These are phyloP conservation scores for Thryonomys swinderianus DNA, from an alignment of 2,113 vertebrate genomes.

Conservation along the genomic window DNA sequence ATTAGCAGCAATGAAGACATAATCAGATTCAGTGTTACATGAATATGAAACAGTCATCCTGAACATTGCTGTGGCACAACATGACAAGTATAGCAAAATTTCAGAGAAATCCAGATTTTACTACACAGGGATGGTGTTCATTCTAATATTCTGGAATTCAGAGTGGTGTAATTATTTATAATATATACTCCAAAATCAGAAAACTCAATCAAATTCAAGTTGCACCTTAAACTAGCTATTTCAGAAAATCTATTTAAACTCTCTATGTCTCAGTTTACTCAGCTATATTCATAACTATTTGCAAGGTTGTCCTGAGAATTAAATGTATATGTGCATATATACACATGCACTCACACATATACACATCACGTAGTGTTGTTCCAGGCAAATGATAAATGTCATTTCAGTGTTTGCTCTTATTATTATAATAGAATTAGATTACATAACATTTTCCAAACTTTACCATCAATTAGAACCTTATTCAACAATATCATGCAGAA, in stretches of 20 bases:
- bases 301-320: constrained; percentile 3
- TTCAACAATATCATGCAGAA: constrained; percentile 24
- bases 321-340: not conserved
- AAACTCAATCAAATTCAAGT: not conserved
- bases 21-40: not conserved
- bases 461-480: not conserved
- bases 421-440: not conserved
- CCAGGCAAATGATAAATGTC: not conserved
- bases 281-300: constrained; percentile 17
- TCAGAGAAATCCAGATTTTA: not conserved
- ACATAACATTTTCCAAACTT: not conserved
- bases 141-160: constrained; percentile 3
- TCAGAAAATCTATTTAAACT: not conserved
- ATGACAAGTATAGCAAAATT: not conserved
- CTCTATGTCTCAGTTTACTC: not conserved
- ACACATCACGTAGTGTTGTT: not conserved
- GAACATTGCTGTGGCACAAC: not conserved
- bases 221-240: not conserved
- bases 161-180: not conserved
- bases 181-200: not conserved
- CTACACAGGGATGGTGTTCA: not conserved
- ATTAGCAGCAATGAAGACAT: not conserved
- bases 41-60: not conserved
- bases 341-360: not conserved
- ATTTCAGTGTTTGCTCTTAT: constrained; percentile 6